These are phyloP conservation scores for Motacilla alba DNA, from an alignment of 2,113 vertebrate species.

Conservation along the genomic window DNA sequence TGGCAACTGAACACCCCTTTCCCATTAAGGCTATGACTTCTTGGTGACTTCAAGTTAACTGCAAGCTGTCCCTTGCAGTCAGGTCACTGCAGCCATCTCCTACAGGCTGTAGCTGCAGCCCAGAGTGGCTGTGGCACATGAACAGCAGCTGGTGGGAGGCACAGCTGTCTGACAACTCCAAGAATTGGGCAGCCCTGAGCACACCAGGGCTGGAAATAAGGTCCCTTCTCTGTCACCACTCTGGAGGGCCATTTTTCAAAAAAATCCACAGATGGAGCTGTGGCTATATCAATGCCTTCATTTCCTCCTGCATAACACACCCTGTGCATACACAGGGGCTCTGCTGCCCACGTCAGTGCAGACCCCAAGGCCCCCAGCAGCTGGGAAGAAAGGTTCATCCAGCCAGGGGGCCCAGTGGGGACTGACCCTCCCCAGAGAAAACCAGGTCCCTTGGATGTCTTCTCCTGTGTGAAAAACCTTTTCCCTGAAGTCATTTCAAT, in stretches of 20 bases:
- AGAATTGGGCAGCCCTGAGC: not conserved
- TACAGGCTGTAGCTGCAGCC: not conserved
- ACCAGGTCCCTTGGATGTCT: not conserved
- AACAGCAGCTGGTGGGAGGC: not conserved
- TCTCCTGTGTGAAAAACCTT: not conserved
- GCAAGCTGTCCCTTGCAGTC: not conserved
- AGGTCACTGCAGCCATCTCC: not conserved
- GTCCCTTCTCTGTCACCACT: not conserved
- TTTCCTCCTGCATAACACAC: not conserved
- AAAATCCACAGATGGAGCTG: not conserved
- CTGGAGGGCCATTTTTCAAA: not conserved
- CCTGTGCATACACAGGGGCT: not conserved
- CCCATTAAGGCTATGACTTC: not conserved
- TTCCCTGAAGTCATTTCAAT: not conserved
- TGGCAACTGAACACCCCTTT: not conserved
- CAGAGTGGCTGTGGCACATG: fast-evolving
- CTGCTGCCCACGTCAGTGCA: not conserved
- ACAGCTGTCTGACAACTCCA: not conserved
- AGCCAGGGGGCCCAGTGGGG: not conserved
- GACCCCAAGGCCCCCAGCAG: not conserved
- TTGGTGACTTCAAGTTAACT: not conserved
- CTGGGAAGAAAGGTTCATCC: not conserved
- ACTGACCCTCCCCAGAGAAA: not conserved
- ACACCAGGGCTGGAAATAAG: not conserved
- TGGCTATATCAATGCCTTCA: not conserved